Evolutionary conservation across 2,888 invertebrate species (phyloP).

Genomic region (Parasteatoda lunata): DNA sequence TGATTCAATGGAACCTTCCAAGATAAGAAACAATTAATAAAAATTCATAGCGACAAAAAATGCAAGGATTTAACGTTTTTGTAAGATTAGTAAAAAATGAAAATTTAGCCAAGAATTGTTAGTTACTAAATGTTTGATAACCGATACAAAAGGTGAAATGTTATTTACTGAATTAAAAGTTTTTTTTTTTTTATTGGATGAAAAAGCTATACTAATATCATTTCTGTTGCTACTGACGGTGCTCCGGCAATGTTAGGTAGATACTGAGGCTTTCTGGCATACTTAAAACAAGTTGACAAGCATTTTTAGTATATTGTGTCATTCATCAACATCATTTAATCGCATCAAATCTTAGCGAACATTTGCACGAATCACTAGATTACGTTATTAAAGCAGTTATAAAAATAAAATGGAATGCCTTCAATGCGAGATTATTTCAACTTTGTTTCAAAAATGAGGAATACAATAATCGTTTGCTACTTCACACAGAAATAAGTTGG

Average conservation of each 20-base stretch:
- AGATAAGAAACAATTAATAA: slow-evolving; percentile 60
- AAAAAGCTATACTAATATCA: slow-evolving; percentile 54
- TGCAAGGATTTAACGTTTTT: slow-evolving; percentile 59
- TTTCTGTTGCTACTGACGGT: slow-evolving; percentile 42
- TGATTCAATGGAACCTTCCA: slow-evolving; percentile 60
- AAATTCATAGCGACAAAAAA: slow-evolving; percentile 63
- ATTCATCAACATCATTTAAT: slow-evolving; percentile 58
- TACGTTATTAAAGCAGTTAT: slow-evolving; percentile 67
- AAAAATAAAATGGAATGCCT: slow-evolving; percentile 67
- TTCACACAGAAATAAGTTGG: slow-evolving; percentile 23
- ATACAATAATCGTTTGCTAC: slow-evolving; percentile 45
- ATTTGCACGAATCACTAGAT: slow-evolving; percentile 61
- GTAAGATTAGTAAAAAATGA: slow-evolving; percentile 21
- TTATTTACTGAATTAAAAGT: slow-evolving; percentile 59
- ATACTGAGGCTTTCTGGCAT: slow-evolving; percentile 27
- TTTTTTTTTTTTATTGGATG: slow-evolving; percentile 56
- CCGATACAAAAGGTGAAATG: slow-evolving; percentile 63
- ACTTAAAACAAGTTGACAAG: slow-evolving; percentile 21
- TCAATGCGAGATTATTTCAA: slow-evolving; percentile 69
- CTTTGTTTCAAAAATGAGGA: slow-evolving; percentile 68
- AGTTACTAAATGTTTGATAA: slow-evolving; percentile 51
- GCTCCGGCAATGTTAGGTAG: slow-evolving; percentile 41
- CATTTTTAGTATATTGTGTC: slow-evolving; percentile 2
- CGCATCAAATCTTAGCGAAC: slow-evolving; percentile 60
- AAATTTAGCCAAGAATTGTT: slow-evolving; percentile 51